phyloP scores from a whole-genome alignment of 2,113 vertebrate genomes.

The Solea solea region DNA sequence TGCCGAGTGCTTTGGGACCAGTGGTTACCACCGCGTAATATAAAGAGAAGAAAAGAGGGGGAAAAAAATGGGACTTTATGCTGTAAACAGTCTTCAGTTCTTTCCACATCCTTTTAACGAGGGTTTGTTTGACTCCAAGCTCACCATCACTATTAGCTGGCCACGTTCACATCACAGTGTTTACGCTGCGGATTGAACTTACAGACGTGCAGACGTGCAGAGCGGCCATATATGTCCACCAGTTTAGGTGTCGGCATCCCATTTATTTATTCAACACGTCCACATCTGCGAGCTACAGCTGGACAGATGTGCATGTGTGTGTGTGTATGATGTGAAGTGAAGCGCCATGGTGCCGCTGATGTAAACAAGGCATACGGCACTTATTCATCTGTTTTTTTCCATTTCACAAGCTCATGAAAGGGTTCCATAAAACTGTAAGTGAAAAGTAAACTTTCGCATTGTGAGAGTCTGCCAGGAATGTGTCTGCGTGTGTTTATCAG shows the following conservation, averaged over 20 bases:
- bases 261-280: background rate
- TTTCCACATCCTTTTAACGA: constrained; percentile 5
- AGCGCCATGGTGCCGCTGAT: constrained; percentile 5
- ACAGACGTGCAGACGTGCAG: constrained; percentile 9
- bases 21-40: background rate
- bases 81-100: background rate
- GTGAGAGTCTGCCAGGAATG: no score
- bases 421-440: no score
- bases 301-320: background rate
- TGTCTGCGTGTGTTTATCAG: no score
- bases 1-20: background rate
- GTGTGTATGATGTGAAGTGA: background rate
- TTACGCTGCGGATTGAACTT: constrained; percentile 21
- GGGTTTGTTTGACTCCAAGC: constrained; percentile 20
- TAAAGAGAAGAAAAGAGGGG: background rate
- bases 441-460: no score
- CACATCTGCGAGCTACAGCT: background rate
- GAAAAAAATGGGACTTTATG: background rate
- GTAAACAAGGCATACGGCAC: background rate
- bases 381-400: background rate
- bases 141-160: constrained; percentile 13
- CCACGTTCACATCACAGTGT: constrained; percentile 21
- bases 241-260: background rate
- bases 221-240: constrained; percentile 50
- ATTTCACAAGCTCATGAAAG: background rate